These are phyloP conservation scores for Pristionchus fissidentatus DNA, from an alignment of 2,888 invertebrate species.

Conservation along the genomic window DNA sequence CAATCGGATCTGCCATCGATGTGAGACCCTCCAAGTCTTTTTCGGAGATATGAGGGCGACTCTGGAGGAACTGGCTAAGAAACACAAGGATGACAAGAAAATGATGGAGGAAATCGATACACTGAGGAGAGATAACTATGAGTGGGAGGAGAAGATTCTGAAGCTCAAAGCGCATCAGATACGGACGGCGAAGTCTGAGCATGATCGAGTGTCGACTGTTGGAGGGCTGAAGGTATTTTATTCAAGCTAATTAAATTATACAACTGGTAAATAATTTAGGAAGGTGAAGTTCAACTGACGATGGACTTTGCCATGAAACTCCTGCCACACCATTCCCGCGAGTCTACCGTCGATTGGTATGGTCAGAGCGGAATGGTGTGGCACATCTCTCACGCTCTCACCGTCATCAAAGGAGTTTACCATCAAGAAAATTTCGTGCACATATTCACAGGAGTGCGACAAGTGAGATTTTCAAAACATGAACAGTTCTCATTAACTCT, in stretches of 20 bases:
- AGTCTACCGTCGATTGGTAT: not conserved
- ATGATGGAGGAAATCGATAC: not conserved
- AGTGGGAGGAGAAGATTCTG: not conserved
- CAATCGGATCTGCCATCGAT: not conserved
- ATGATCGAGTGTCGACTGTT: not conserved
- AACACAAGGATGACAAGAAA: too few species aligned
- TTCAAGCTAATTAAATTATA: not conserved
- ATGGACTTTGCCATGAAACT: not conserved
- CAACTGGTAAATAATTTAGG: too few species aligned
- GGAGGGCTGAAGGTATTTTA: not conserved
- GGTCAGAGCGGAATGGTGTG: not conserved
- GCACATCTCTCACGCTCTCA: not conserved
- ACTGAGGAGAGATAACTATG: slow-evolving; percentile 7
- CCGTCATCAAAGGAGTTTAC: not conserved
- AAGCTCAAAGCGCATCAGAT: not conserved
- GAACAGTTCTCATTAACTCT: too few species aligned
- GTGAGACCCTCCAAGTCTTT: not conserved
- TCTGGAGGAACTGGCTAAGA: not conserved
- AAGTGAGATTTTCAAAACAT: not conserved
- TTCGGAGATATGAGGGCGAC: not conserved
- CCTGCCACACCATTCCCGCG: not conserved
- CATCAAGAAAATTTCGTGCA: not conserved
- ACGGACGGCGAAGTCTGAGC: not conserved
- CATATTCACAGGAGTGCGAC: not conserved
- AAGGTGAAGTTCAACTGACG: not conserved